Base-by-base conservation (phyloP, 2,113 vertebrate species). In the Takifugu flavidus region DNA sequence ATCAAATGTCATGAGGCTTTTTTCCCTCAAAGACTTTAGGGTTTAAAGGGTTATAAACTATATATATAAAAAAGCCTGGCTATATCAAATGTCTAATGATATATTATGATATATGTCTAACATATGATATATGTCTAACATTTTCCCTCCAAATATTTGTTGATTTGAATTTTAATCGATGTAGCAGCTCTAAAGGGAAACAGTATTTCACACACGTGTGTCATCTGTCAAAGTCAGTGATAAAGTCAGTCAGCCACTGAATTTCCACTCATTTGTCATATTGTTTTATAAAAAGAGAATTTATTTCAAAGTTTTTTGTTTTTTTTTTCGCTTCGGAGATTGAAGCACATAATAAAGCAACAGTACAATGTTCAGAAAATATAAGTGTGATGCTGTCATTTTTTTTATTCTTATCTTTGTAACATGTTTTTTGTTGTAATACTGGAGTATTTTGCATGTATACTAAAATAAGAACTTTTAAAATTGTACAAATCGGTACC, bases 321-420 rank as follows among this genome's bases (percentile, higher is more conserved):
- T 56, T 72, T 70, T 76, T 86, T 86, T 92, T 93, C 49, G 95
- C 95, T 98, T 95, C 96, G 79, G 92, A 94, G 94, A 97, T 92
- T 93, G 96, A 98, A 99, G 96, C 96, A 94, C 94, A 95, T 98
- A 96, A 93, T 97, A 98, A 97, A 98, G 96, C 96, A 96, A 99
- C 93, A 92, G 90, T 99, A 99, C 94, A 98, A 98, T 98, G 96
- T 96, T 95, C 93, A 95, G 96, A 99, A 99, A 99, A 99, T 99
- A 98, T 98, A 98, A 95, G 95, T 95, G 95, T 97, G 96, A 98
- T 96, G 95, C 91, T 79, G 91, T 96, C 95, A 96, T 47, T 46
- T 46, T 47, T 47, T 93, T 94, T 55, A 57, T 74, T 80, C 67
- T 71, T 57, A 72, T 85, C 78, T 69, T 80, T 70, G 82, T 85